These are phyloP conservation scores for Plutella xylostella DNA, from an alignment of 2,888 invertebrate species.

Conservation along the genomic window DNA sequence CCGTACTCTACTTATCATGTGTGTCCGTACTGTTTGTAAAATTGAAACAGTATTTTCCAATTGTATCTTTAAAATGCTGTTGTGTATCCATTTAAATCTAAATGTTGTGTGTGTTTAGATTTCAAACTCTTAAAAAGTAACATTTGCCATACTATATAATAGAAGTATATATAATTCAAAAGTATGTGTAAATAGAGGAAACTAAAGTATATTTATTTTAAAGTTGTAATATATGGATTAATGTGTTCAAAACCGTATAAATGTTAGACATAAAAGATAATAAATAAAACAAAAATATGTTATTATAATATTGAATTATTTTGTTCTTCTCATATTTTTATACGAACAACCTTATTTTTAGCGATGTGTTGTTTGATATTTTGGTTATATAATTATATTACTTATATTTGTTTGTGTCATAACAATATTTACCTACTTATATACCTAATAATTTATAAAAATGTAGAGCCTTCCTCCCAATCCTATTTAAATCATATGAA, in stretches of 20 bases:
- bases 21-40: neutral
- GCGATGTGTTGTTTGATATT: too few species aligned
- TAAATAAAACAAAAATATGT: neutral
- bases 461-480: too few species aligned
- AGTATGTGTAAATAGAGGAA: neutral
- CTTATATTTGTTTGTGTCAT: too few species aligned
- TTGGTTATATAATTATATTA: too few species aligned
- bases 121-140: constrained; percentile 10
- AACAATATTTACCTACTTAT: too few species aligned
- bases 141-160: too few species aligned
- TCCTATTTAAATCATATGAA: too few species aligned
- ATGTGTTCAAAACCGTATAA: neutral
- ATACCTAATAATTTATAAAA: too few species aligned
- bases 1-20: neutral
- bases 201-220: neutral
- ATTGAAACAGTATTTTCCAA: neutral
- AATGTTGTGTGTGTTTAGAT: constrained; percentile 46
- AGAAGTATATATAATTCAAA: neutral
- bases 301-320: neutral
- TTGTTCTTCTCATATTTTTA: too few species aligned
- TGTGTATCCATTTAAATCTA: constrained; percentile 26
- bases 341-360: too few species aligned
- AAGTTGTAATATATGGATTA: neutral
- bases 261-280: neutral
- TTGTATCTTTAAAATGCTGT: too few species aligned